These are phyloP conservation scores for Notarius quadriscutis DNA, from an alignment of 2,113 vertebrate species.

Conservation along the genomic window DNA sequence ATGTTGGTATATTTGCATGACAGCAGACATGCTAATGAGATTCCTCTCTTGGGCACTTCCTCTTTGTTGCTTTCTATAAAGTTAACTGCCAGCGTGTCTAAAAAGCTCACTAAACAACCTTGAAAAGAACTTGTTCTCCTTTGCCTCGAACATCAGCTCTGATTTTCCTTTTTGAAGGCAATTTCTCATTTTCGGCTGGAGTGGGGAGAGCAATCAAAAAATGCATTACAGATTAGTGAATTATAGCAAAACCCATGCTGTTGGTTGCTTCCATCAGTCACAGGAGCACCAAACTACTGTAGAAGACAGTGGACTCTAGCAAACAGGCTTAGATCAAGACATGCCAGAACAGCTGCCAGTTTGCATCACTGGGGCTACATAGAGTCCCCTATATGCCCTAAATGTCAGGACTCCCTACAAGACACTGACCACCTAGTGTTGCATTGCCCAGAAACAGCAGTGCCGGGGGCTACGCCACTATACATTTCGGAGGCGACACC, in stretches of 20 bases:
- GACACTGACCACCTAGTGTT: no score
- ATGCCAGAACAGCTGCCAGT: no score
- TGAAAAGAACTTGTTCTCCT: conserved; percentile 10
- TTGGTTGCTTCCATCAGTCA: conserved; percentile 13
- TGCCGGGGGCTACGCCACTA: no score
- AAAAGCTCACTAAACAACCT: conserved; percentile 35
- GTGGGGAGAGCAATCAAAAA: conserved; percentile 13
- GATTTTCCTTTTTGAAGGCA: conserved; percentile 5
- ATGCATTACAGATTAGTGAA: conserved; percentile 17
- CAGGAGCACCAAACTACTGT: background rate
- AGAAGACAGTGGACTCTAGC: no score
- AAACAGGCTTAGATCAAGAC: no score
- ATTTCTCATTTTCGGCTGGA: background rate
- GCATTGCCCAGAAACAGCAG: no score
- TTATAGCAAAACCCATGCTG: conserved; percentile 5
- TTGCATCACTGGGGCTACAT: no score
- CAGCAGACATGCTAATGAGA: conserved; percentile 35
- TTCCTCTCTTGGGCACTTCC: conserved; percentile 28
- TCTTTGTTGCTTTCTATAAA: conserved; percentile 18
- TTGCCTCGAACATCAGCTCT: background rate
- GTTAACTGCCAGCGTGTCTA: conserved; percentile 20
- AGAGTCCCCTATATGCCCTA: no score
- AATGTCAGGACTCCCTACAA: no score
- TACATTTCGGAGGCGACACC: no score
- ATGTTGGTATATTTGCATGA: conserved; percentile 16